phyloP scores from a whole-genome alignment of 2,888 invertebrate genomes.

The Lagria hirta region DNA sequence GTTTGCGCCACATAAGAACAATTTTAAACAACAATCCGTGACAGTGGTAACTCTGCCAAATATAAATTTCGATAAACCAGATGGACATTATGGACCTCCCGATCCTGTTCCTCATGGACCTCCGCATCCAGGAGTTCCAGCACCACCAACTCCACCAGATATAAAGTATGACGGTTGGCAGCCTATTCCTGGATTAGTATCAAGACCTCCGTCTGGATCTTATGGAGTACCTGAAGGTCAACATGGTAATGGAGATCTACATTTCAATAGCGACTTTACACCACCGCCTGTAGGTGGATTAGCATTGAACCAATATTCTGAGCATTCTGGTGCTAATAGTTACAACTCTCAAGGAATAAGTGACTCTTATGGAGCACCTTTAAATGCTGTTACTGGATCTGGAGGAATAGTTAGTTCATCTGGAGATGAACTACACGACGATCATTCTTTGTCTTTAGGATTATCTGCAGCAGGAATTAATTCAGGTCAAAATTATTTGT shows the following conservation, averaged over 20 bases:
- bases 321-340: conserved; percentile 23
- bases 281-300: conserved; percentile 42
- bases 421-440: conserved; percentile 42
- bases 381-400: conserved; percentile 52
- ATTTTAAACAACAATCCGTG: conserved; percentile 28
- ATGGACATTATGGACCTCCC: conserved; percentile 61
- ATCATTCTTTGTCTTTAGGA: conserved; percentile 32
- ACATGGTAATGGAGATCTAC: conserved; percentile 50
- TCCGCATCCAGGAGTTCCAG: conserved; percentile 69
- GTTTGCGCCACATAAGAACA: conserved; percentile 36
- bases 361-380: conserved; percentile 60
- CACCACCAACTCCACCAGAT: conserved; percentile 73
- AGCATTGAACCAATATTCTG: conserved; percentile 23
- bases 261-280: conserved; percentile 45
- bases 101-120: conserved; percentile 61
- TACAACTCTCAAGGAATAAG: conserved; percentile 44
- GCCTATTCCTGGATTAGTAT: conserved; percentile 72
- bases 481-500: conserved; percentile 36
- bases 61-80: conserved; percentile 20
- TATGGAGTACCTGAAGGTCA: conserved; percentile 45
- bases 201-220: conserved; percentile 44
- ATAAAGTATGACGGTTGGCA: conserved; percentile 85
- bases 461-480: conserved; percentile 34
- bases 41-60: conserved; percentile 15
- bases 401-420: conserved; percentile 48